These are phyloP conservation scores for Apostichopus parvimensis DNA, from an alignment of 35 echinoderm and acorn worm genomes.

Conservation along the genomic window DNA sequence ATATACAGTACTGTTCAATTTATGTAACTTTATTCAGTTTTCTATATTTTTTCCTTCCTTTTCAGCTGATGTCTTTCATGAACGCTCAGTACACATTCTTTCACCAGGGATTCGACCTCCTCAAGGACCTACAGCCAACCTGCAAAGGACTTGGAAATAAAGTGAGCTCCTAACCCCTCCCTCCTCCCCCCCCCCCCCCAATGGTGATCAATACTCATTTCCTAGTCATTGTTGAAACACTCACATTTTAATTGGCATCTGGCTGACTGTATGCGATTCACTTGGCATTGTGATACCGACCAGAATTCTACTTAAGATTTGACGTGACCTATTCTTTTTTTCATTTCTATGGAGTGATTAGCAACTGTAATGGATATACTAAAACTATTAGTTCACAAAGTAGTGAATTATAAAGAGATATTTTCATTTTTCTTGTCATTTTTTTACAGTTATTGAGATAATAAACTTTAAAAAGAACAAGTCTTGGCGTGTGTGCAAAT, in stretches of 20 bases:
- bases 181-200: too few relatives aligned
- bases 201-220: background rate
- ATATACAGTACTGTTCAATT: too few relatives aligned
- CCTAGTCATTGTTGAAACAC: background rate
- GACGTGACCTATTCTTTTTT: too few relatives aligned
- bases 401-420: too few relatives aligned
- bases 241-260: background rate
- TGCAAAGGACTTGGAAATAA: slow-evolving; percentile 82
- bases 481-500: too few relatives aligned
- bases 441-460: too few relatives aligned
- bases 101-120: slow-evolving; percentile 84
- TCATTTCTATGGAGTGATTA: too few relatives aligned
- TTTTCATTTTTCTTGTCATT: too few relatives aligned
- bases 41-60: background rate
- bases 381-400: too few relatives aligned
- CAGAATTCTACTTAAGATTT: too few relatives aligned
- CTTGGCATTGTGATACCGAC: background rate
- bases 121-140: slow-evolving; percentile 77
- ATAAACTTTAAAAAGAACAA: too few relatives aligned
- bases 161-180: slow-evolving; percentile 34
- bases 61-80: slow-evolving; percentile 97
- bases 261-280: background rate
- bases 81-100: slow-evolving; percentile 96
- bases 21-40: background rate
- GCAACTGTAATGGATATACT: too few relatives aligned